Percentiles rank a stretch among this genome's conserved stretches.
phyloP scores from a whole-genome alignment of 2,113 vertebrate genomes.

The Tauraco erythrolophus region DNA sequence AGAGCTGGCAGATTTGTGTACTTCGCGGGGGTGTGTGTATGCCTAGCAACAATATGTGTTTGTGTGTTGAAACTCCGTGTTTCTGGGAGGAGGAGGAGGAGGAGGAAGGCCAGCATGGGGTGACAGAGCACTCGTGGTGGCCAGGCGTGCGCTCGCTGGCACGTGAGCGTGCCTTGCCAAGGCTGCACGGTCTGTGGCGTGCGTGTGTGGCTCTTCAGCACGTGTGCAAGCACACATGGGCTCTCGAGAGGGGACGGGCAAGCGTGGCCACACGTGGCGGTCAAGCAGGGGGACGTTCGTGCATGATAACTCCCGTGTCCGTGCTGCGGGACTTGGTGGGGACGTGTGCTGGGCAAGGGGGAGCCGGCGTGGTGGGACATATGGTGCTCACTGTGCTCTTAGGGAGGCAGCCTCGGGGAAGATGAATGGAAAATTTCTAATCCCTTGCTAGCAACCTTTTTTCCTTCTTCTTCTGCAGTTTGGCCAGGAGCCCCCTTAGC shows the following conservation, averaged over 20 bases:
- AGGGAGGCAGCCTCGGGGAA: background rate
- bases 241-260: background rate
- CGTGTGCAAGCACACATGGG: rapidly evolving
- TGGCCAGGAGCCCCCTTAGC: conserved; percentile 64
- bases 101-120: background rate
- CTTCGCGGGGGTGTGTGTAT: conserved; percentile 12
- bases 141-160: background rate
- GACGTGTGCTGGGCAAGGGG: background rate
- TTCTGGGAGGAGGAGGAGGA: background rate
- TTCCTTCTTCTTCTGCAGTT: conserved; percentile 8
- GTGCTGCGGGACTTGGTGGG: background rate
- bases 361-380: background rate
- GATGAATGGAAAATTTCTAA: conserved; percentile 62
- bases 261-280: rapidly evolving
- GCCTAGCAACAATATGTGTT: conserved; percentile 54
- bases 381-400: background rate
- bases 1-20: conserved; percentile 45
- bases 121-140: background rate
- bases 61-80: background rate
- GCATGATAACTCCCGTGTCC: rapidly evolving
- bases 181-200: rapidly evolving
- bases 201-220: background rate
- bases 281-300: background rate
- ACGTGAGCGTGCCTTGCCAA: rapidly evolving
- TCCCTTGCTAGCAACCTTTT: conserved; percentile 27